Evolutionary conservation across 30 jellyfish, hydroid and myxozoan species (phyloP).

Genomic region (Cassiopea andromeda): DNA sequence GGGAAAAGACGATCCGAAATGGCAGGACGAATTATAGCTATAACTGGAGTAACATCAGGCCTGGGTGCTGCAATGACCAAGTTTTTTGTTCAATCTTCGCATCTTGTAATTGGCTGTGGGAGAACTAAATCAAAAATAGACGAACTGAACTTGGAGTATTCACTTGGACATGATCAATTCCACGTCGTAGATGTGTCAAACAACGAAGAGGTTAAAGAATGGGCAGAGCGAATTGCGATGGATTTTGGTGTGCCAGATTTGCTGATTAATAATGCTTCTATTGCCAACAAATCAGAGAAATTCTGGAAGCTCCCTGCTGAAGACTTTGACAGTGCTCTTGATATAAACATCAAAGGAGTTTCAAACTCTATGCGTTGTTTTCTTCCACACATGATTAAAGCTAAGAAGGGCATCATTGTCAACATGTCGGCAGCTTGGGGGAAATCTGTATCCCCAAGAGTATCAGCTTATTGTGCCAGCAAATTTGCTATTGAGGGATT

Average conservation of each 20-base stretch:
- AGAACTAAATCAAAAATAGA: conserved; percentile 41
- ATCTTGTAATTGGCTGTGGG: conserved; percentile 84
- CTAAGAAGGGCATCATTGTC: conserved; percentile 63
- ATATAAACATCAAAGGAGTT: conserved; percentile 73
- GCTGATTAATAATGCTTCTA: conserved; percentile 74
- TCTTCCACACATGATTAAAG: conserved; percentile 77
- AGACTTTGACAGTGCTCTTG: conserved; percentile 66
- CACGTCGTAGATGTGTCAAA: conserved; percentile 50
- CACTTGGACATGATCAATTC: conserved; percentile 42
- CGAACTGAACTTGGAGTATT: conserved; percentile 28
- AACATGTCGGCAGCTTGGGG: conserved; percentile 85
- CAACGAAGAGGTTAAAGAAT: conserved; percentile 40
- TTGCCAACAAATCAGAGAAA: conserved; percentile 36
- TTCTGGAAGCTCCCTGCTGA: conserved; percentile 69
- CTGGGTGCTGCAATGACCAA: conserved; percentile 73
- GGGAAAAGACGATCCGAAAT: neutral
- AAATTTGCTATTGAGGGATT: conserved; percentile 82
- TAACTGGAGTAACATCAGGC: conserved; percentile 85
- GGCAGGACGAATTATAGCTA: conserved; percentile 45
- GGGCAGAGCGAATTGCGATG: conserved; percentile 44
- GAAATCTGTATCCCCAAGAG: conserved; percentile 46
- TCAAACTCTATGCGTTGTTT: conserved; percentile 48
- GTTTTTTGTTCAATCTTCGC: conserved; percentile 57
- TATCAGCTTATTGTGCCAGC: conserved; percentile 80
- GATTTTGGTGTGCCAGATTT: conserved; percentile 69